Conservation (phyloP, 2,113 vertebrate genomes). For the Brachirus orientalis region DNA sequence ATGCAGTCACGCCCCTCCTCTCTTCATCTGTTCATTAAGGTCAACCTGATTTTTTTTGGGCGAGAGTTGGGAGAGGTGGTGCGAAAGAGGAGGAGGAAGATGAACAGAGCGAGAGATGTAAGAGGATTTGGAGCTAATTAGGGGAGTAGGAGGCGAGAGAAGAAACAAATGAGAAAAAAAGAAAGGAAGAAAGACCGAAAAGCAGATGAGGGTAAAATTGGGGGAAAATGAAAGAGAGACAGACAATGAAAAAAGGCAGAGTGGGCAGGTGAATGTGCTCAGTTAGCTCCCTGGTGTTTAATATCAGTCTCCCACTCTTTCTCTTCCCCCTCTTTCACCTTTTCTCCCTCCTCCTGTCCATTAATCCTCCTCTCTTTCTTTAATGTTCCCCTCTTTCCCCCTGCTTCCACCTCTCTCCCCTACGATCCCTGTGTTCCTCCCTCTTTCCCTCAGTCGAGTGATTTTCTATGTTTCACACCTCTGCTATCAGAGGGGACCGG, state of each 20-base stretch:
- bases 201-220: constrained; percentile 30
- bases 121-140: constrained; percentile 77
- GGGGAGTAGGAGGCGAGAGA: constrained; percentile 60
- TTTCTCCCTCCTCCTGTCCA: constrained; percentile 49
- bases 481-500: constrained; percentile 68
- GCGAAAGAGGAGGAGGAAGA: constrained; percentile 59
- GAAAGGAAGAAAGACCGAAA: constrained; percentile 10
- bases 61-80: constrained; percentile 27
- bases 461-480: constrained; percentile 75
- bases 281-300: constrained; percentile 79
- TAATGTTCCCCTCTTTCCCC: constrained; percentile 41
- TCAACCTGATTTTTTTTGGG: constrained; percentile 59
- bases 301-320: constrained; percentile 73
- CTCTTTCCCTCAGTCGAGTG: constrained; percentile 56
- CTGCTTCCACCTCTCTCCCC: constrained; percentile 18
- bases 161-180: constrained; percentile 50
- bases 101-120: constrained; percentile 57
- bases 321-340: constrained; percentile 48
- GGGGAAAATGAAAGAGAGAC: constrained; percentile 16
- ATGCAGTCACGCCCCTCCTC: constrained; percentile 61
- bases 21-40: constrained; percentile 80
- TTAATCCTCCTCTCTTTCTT: constrained; percentile 59
- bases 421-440: constrained; percentile 50
- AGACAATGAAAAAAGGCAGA: constrained; percentile 38
- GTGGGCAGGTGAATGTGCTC: constrained; percentile 78